Conservation (phyloP, 2,113 vertebrate species). For the Dasyornis broadbenti region DNA sequence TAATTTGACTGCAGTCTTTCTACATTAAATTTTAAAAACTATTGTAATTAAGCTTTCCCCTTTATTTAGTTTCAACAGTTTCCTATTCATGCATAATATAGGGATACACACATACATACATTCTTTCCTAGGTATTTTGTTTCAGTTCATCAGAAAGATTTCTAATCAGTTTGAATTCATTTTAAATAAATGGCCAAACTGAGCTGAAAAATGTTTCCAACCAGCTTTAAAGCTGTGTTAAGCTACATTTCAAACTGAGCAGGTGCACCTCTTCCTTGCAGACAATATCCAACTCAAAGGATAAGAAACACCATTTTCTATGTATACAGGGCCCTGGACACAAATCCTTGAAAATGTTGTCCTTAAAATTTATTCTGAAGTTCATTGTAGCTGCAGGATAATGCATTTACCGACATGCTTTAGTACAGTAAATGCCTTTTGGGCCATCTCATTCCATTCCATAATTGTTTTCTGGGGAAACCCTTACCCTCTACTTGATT, state of each 20-base stretch:
- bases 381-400: conserved; percentile 39
- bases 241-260: neutral
- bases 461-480: conserved; percentile 55
- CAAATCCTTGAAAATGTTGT: conserved; percentile 10
- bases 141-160: neutral
- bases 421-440: conserved; percentile 40
- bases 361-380: conserved; percentile 16
- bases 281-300: neutral
- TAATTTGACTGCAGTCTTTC: neutral
- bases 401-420: conserved; percentile 26
- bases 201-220: neutral
- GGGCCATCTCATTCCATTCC: conserved; percentile 31
- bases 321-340: neutral
- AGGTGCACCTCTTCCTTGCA: neutral
- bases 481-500: conserved; percentile 61
- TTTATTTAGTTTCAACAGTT: neutral
- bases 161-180: neutral
- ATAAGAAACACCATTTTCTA: neutral
- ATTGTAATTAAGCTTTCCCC: neutral
- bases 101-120: fast-evolving
- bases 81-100: neutral
- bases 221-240: neutral
- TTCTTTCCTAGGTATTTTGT: neutral
- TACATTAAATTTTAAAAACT: neutral
- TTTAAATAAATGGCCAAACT: neutral